Evolutionary conservation across 2,888 invertebrate genomes (phyloP).

Genomic region (Spodoptera littoralis): DNA sequence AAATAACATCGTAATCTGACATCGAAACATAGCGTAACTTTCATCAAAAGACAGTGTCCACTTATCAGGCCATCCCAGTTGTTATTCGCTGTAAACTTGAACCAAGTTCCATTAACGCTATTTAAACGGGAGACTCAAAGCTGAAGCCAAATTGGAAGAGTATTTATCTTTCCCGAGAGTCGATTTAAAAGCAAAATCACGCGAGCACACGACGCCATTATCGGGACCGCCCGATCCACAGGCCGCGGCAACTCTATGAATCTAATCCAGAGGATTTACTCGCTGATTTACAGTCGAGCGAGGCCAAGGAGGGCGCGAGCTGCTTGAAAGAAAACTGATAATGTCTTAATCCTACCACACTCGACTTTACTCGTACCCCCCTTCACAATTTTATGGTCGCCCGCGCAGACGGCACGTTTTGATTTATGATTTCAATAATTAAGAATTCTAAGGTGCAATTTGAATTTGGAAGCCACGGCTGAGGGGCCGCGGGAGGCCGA

Average conservation of each 20-base stretch:
- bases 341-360: constrained; percentile 91
- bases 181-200: constrained; percentile 89
- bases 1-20: constrained; percentile 6
- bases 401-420: constrained; percentile 87
- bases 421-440: constrained; percentile 89
- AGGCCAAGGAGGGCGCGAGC: constrained; percentile 82
- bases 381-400: constrained; percentile 86
- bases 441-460: constrained; percentile 89
- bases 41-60: constrained; percentile 64
- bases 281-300: constrained; percentile 88
- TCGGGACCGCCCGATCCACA: constrained; percentile 83
- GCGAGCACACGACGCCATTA: constrained; percentile 87
- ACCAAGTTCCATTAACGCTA: constrained; percentile 76
- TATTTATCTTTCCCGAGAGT: constrained; percentile 85
- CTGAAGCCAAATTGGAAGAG: constrained; percentile 80
- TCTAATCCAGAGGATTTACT: constrained; percentile 89
- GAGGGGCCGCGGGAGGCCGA: constrained; percentile 81
- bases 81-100: constrained; percentile 78
- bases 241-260: constrained; percentile 88
- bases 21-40: constrained; percentile 16
- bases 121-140: constrained; percentile 80
- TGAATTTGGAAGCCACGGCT: constrained; percentile 84
- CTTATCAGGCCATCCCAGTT: constrained; percentile 81
- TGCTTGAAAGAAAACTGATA: constrained; percentile 90
- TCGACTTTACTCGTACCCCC: constrained; percentile 75